Conservation (phyloP, 2,888 invertebrate genomes). For the Eudiplozoon nipponicum region DNA sequence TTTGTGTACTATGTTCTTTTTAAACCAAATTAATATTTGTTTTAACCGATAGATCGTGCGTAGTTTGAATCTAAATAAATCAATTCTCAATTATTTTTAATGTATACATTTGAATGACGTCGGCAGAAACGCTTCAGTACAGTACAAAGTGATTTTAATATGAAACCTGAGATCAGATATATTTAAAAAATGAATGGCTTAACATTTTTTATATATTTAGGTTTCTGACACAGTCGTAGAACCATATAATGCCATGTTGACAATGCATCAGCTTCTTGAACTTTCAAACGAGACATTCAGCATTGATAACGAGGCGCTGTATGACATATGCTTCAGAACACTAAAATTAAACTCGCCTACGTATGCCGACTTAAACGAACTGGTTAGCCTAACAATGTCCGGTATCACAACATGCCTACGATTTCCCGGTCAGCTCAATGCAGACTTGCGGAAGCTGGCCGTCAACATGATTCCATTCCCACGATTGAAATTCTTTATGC, state of each 20-base stretch:
- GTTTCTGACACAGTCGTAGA: slow-evolving; percentile 16
- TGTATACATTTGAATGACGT: too few species aligned
- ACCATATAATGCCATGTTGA: slow-evolving; percentile 14
- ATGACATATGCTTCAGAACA: slow-evolving; percentile 14
- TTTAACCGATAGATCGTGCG: too few species aligned
- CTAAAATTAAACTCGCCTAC: slow-evolving; percentile 12
- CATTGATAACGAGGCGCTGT: slow-evolving; percentile 15
- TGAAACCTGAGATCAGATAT: too few species aligned
- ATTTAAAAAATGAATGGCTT: too few species aligned
- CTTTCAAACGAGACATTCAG: slow-evolving; percentile 15
- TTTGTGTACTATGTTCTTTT: too few species aligned
- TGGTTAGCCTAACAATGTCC: slow-evolving; percentile 13
- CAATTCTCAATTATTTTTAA: too few species aligned
- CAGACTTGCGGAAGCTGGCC: slow-evolving; percentile 13
- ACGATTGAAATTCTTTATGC: slow-evolving; percentile 39
- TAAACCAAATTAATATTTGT: too few species aligned
- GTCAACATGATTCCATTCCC: slow-evolving; percentile 15
- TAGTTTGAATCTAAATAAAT: too few species aligned
- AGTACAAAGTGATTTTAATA: too few species aligned
- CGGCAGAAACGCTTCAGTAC: too few species aligned
- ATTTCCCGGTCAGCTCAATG: slow-evolving; percentile 14
- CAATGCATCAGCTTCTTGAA: slow-evolving; percentile 14
- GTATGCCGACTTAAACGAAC: slow-evolving; percentile 14
- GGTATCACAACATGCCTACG: slow-evolving; percentile 10
- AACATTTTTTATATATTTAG: too few species aligned